phyloP scores from a whole-genome alignment of 1,140 invertebrate species.

The Bombus polaris region DNA sequence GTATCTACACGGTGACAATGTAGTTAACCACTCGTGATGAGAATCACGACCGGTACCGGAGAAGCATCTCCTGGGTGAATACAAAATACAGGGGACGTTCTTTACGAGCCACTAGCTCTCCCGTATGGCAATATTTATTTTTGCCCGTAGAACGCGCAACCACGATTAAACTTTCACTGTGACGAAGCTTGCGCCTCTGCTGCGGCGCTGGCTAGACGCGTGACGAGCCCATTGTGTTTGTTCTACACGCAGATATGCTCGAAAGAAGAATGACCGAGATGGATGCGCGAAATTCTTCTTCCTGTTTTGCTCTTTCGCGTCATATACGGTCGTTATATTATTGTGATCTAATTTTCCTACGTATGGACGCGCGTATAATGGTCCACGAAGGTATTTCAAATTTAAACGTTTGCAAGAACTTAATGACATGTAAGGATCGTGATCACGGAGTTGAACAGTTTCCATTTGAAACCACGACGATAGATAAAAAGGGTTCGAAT shows the following conservation, averaged over 20 bases:
- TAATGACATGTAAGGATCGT: not conserved
- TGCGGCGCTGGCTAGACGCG: not conserved
- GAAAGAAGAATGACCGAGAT: constrained; percentile 1
- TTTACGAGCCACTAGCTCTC: constrained; percentile 34
- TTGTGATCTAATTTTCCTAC: not conserved
- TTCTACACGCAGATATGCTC: not conserved
- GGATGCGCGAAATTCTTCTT: not conserved
- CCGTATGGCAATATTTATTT: constrained; percentile 40
- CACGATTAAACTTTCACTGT: constrained; percentile 36
- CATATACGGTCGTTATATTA: too few species aligned
- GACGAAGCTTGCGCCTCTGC: not conserved
- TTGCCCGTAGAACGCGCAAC: constrained; percentile 27
- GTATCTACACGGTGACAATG: constrained; percentile 40
- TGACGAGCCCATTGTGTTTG: not conserved
- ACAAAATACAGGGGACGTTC: constrained; percentile 15
- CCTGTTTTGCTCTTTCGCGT: not conserved
- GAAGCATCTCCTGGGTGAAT: constrained; percentile 29
- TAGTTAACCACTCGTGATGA: constrained; percentile 43
- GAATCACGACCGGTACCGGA: constrained; percentile 14
- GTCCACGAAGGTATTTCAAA: too few species aligned
- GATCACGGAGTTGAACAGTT: too few species aligned
- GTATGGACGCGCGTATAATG: too few species aligned
- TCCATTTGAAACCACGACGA: too few species aligned
- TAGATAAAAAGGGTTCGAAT: too few species aligned
- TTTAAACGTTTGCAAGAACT: not conserved